These are phyloP conservation scores for Columba janthina DNA, from an alignment of 2,113 vertebrate genomes.

Conservation along the genomic window DNA sequence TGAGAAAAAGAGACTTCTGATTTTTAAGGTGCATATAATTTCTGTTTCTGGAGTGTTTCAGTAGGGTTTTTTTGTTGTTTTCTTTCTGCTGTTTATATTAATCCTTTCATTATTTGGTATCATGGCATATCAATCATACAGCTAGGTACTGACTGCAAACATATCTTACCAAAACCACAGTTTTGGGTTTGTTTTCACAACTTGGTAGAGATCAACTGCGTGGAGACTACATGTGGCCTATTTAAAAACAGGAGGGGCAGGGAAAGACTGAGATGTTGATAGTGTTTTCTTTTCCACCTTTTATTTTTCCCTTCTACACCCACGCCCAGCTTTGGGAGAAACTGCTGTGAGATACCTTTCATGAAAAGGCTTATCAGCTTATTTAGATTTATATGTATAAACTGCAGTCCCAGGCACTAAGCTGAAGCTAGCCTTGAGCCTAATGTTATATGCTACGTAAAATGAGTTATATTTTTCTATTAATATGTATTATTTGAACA, in stretches of 20 bases:
- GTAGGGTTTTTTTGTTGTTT: background rate
- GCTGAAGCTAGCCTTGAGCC: background rate
- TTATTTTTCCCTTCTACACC: background rate
- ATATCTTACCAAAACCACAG: background rate
- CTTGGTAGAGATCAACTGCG: background rate
- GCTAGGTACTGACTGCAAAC: background rate
- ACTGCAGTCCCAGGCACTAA: background rate
- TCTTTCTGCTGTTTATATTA: background rate
- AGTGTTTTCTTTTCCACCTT: background rate
- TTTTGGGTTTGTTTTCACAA: background rate
- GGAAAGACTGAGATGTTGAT: background rate
- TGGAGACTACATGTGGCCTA: background rate
- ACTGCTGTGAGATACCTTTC: background rate
- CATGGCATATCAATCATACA: background rate
- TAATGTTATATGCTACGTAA: background rate
- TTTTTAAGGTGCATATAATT: background rate
- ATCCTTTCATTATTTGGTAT: background rate
- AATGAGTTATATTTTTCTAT: background rate
- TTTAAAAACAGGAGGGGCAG: background rate
- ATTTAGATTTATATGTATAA: background rate
- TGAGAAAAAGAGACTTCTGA: background rate
- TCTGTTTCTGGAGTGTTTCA: background rate
- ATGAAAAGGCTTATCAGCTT: background rate
- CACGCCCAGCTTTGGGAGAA: background rate
- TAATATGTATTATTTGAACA: background rate